Conservation (phyloP, 2,113 vertebrate species). For the Catharus minimus region DNA sequence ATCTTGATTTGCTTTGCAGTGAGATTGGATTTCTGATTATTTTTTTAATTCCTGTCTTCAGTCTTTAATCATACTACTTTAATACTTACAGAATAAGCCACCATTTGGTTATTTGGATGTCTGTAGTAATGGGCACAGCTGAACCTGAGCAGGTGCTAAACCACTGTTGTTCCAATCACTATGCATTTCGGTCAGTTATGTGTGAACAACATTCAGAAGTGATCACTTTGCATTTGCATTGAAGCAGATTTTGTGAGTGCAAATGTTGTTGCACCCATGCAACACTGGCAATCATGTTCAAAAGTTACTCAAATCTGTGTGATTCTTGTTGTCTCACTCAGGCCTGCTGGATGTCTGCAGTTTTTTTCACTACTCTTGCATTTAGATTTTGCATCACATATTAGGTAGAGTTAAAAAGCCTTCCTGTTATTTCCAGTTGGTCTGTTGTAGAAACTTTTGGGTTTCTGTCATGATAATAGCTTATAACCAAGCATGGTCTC, state of each 20-base stretch:
- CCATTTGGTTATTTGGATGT: not conserved
- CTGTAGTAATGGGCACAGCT: not conserved
- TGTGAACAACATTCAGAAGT: not conserved
- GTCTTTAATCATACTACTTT: not conserved
- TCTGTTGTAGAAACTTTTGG: conserved; percentile 22
- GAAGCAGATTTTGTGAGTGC: not conserved
- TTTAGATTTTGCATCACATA: not conserved
- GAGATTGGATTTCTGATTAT: not conserved
- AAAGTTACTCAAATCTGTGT: rapidly evolving
- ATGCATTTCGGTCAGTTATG: not conserved
- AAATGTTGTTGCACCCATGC: not conserved
- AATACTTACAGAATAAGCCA: not conserved
- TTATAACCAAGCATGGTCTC: conserved; percentile 9
- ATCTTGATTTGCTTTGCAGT: not conserved
- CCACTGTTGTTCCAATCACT: not conserved
- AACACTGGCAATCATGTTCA: rapidly evolving
- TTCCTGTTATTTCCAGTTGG: not conserved
- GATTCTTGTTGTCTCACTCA: not conserved
- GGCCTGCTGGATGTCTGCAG: not conserved
- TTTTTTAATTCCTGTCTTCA: not conserved
- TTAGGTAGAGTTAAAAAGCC: not conserved
- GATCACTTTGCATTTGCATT: not conserved
- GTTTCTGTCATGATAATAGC: conserved; percentile 38
- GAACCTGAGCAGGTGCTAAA: not conserved
- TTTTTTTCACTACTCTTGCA: not conserved